Evolutionary conservation across 2,113 vertebrate species (phyloP).

Genomic region (Carlito syrichta): DNA sequence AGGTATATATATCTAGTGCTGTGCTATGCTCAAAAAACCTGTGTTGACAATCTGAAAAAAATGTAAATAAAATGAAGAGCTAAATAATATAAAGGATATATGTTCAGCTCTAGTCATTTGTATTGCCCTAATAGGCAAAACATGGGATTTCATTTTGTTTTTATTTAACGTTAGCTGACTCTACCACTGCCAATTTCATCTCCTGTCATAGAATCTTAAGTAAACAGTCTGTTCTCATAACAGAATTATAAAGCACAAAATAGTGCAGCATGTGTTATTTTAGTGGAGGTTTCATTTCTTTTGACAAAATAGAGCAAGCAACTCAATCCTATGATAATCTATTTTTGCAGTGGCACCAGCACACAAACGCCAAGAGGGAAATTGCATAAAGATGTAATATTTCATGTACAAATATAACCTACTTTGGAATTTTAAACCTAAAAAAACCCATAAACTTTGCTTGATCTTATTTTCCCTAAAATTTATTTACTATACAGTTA

Average conservation of each 20-base stretch:
- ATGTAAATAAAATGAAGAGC: not conserved
- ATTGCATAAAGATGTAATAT: slow-evolving; percentile 7
- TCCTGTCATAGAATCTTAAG: not conserved
- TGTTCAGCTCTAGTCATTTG: not conserved
- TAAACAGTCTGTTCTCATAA: slow-evolving; percentile 7
- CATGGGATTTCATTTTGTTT: not conserved
- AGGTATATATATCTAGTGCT: not conserved
- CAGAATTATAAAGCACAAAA: slow-evolving; percentile 17
- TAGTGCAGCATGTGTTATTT: not conserved
- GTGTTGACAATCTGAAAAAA: not conserved
- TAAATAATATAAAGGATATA: not conserved
- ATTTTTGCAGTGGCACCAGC: not conserved
- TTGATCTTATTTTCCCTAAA: not conserved
- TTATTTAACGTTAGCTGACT: not conserved
- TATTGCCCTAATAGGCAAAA: not conserved
- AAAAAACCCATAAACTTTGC: not conserved
- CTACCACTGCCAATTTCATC: not conserved
- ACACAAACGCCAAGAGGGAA: slow-evolving; percentile 6
- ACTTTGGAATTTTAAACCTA: not conserved
- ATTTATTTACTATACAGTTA: slow-evolving; percentile 8
- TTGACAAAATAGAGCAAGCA: slow-evolving; percentile 28
- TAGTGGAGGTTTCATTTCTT: slow-evolving; percentile 24
- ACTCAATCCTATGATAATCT: slow-evolving; percentile 11
- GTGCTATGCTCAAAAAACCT: not conserved
- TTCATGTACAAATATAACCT: slow-evolving; percentile 2